These are phyloP conservation scores for Bacillus rossius DNA, from an alignment of 1,140 invertebrate species.

Conservation along the genomic window DNA sequence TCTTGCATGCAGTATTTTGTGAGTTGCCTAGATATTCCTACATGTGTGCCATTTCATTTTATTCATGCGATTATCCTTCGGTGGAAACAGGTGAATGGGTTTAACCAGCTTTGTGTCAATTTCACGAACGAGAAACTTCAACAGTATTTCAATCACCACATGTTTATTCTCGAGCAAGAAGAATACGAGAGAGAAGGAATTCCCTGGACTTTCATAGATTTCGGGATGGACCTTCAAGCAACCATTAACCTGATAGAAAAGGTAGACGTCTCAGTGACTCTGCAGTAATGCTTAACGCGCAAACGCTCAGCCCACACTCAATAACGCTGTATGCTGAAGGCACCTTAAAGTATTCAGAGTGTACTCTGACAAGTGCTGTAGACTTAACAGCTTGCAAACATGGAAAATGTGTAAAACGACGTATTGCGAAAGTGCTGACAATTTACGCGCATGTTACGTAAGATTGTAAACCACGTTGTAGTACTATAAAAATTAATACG, in stretches of 20 bases:
- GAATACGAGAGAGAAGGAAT: constrained; percentile 91
- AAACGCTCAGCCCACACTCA: too few relatives aligned
- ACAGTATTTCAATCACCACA: constrained; percentile 96
- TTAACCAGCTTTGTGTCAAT: constrained; percentile 97
- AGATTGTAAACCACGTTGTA: too few relatives aligned
- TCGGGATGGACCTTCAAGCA: constrained; percentile 87
- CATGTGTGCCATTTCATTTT: constrained; percentile 42
- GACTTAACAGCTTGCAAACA: background rate
- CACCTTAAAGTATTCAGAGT: too few relatives aligned
- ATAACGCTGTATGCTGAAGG: too few relatives aligned
- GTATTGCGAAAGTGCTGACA: too few relatives aligned
- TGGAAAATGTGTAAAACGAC: too few relatives aligned
- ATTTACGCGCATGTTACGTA: too few relatives aligned
- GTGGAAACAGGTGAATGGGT: constrained; percentile 74
- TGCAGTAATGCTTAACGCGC: too few relatives aligned
- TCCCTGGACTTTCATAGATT: constrained; percentile 90
- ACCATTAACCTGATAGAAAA: constrained; percentile 94
- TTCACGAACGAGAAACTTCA: constrained; percentile 95
- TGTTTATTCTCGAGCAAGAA: constrained; percentile 96
- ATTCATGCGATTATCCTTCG: constrained; percentile 19
- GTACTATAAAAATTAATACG: too few relatives aligned
- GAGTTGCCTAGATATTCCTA: constrained; percentile 47
- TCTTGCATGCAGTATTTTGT: background rate
- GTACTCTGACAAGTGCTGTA: background rate
- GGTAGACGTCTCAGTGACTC: constrained; percentile 48